Conservation (phyloP, 2,888 invertebrate genomes). For the Parnassius orleans region DNA sequence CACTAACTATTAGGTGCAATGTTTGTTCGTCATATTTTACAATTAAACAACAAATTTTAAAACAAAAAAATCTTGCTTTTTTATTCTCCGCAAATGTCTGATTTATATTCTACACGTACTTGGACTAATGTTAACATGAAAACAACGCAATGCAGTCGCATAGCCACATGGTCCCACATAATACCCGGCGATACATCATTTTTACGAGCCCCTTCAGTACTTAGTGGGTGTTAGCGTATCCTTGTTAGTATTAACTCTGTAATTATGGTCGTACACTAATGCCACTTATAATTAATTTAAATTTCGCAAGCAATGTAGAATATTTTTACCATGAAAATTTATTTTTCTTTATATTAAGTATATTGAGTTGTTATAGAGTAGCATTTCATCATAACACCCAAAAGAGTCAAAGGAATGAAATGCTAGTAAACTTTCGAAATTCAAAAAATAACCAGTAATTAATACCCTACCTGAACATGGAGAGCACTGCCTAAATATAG, state of each 20-base stretch:
- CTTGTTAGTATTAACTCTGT: conserved; percentile 25
- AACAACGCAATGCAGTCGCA: conserved; percentile 27
- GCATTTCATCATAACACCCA: no score
- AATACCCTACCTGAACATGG: no score
- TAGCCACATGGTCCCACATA: conserved; percentile 26
- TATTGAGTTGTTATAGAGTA: no score
- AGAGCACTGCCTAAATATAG: no score
- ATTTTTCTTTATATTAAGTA: neutral
- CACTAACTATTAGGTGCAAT: no score
- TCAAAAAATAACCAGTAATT: no score
- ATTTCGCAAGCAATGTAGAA: neutral
- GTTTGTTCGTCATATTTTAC: no score
- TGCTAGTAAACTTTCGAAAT: no score
- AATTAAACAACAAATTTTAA: no score
- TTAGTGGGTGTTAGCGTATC: conserved; percentile 29
- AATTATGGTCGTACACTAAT: conserved; percentile 23
- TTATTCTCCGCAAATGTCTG: neutral
- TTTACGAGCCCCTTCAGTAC: conserved; percentile 27
- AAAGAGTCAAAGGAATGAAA: no score
- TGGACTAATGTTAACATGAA: conserved; percentile 21
- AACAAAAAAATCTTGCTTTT: neutral
- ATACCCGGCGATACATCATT: conserved; percentile 25
- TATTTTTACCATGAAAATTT: neutral
- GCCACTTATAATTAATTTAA: conserved; percentile 3
- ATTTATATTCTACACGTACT: conserved; percentile 12